phyloP scores from a whole-genome alignment of 2,113 vertebrate species.

The Cyprinodon variegatus region DNA sequence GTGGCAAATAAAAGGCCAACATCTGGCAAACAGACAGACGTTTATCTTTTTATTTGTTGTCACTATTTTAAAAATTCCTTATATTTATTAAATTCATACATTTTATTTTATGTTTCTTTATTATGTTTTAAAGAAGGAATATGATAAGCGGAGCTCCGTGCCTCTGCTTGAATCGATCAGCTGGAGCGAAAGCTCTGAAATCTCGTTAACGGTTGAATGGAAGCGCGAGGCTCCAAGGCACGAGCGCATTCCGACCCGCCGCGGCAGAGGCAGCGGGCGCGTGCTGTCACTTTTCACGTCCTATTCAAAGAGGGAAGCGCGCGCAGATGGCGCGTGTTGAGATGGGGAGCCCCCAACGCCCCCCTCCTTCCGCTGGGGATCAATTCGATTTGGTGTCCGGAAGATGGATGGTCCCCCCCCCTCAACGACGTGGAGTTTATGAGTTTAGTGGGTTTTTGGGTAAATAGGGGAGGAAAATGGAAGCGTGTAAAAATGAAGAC shows the following conservation, averaged over 20 bases:
- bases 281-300: slow-evolving; percentile 59
- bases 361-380: slow-evolving; percentile 55
- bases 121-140: neutral
- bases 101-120: neutral
- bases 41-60: neutral
- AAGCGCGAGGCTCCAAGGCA: slow-evolving; percentile 39
- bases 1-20: neutral
- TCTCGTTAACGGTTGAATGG: slow-evolving; percentile 57
- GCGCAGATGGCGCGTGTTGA: slow-evolving; percentile 78
- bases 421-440: slow-evolving; percentile 71
- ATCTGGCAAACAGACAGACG: neutral
- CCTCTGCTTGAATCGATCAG: slow-evolving; percentile 53
- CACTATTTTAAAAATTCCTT: neutral
- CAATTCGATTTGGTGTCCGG: slow-evolving; percentile 76
- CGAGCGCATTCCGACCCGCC: slow-evolving; percentile 32
- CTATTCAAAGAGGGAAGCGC: slow-evolving; percentile 59
- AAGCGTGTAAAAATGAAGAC: slow-evolving; percentile 74
- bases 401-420: slow-evolving; percentile 78
- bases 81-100: neutral
- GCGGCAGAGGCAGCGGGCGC: neutral
- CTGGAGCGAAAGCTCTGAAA: slow-evolving; percentile 50
- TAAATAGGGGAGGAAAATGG: slow-evolving; percentile 73
- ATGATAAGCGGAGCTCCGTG: neutral
- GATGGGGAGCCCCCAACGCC: slow-evolving; percentile 38
- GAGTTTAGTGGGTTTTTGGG: slow-evolving; percentile 67